These are phyloP conservation scores for Thripadectes ignobilis DNA, from an alignment of 2,797 vertebrate genomes.

Conservation along the genomic window DNA sequence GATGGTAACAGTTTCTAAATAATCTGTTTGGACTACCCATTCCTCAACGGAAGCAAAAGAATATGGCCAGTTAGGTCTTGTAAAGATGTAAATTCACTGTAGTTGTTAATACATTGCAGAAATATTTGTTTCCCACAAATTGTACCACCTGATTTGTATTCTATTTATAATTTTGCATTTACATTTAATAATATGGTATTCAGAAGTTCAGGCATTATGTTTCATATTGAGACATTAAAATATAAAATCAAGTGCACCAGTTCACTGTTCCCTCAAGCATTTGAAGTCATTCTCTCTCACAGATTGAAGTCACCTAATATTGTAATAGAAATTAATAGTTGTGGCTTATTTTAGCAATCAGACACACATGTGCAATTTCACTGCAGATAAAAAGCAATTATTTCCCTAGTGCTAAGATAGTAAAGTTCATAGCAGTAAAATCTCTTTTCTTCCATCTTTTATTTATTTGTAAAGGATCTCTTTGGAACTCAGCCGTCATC, in stretches of 20 bases:
- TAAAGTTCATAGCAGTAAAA: neutral
- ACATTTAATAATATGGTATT: neutral
- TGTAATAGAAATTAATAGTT: neutral
- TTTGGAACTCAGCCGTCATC: neutral
- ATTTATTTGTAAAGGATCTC: conserved; percentile 21
- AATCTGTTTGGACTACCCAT: neutral
- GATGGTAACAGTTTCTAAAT: neutral
- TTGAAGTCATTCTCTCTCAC: neutral
- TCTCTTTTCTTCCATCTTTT: neutral
- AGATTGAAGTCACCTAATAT: neutral
- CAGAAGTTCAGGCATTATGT: neutral
- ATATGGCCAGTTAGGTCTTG: neutral
- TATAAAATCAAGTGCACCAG: neutral
- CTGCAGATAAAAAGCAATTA: neutral
- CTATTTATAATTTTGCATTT: neutral
- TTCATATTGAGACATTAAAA: neutral
- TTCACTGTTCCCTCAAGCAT: neutral
- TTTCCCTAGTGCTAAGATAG: neutral
- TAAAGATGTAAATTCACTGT: neutral
- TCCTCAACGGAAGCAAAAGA: neutral
- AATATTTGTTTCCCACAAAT: neutral
- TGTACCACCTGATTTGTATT: neutral
- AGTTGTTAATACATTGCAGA: neutral
- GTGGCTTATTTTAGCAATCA: conserved; percentile 8
- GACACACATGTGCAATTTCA: neutral